These are phyloP conservation scores for Martes martes DNA, from an alignment of 2,113 vertebrate species.

Conservation along the genomic window DNA sequence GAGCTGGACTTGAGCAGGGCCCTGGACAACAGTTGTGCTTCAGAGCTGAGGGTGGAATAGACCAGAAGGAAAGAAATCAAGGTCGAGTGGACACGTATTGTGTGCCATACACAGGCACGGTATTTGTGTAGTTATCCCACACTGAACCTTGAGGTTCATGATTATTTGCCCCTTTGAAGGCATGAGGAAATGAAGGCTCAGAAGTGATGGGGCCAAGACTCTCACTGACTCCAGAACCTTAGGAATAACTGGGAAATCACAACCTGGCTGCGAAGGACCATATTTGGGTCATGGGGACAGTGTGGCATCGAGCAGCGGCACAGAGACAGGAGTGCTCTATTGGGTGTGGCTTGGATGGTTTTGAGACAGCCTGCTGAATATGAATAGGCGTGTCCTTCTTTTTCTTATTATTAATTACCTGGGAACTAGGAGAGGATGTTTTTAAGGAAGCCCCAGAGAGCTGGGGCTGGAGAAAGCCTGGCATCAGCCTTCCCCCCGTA, in stretches of 20 bases:
- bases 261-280: not conserved
- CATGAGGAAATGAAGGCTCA: not conserved
- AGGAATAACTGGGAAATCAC: not conserved
- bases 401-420: not conserved
- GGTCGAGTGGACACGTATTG: not conserved
- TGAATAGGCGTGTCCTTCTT: not conserved
- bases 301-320: not conserved
- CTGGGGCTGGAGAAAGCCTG: constrained; percentile 9
- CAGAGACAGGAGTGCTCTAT: not conserved
- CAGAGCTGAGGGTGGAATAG: not conserved
- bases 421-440: not conserved
- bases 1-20: not conserved
- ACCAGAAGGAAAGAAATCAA: not conserved
- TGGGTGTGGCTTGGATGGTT: not conserved
- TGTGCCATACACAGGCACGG: not conserved
- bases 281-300: not conserved
- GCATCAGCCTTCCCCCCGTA: not conserved
- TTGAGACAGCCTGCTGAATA: not conserved
- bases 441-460: not conserved
- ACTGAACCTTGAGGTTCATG: not conserved
- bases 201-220: not conserved
- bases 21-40: not conserved
- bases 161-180: not conserved
- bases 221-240: not conserved
- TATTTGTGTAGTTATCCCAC: not conserved